Conservation (phyloP, 2,113 vertebrate species). For the Grallaria varia region DNA sequence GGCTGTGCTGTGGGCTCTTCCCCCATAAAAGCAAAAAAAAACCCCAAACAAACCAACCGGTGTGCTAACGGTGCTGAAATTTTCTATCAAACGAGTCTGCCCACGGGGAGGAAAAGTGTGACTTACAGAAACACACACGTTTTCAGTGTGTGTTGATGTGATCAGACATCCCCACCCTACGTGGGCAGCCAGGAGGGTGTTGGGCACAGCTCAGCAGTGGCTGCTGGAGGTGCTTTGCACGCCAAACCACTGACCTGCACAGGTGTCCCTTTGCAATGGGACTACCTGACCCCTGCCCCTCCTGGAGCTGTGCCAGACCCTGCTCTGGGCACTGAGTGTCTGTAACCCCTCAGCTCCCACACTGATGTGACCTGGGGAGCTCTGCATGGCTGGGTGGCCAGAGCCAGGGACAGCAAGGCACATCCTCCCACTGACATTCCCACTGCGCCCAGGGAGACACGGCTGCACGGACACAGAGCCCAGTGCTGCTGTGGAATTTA, state of each 20-base stretch:
- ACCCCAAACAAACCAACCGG: no score
- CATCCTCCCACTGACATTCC: not conserved
- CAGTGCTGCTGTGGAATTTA: fast-evolving
- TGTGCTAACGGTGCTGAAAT: not conserved
- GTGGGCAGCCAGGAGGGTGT: not conserved
- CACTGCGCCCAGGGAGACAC: fast-evolving
- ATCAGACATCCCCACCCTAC: not conserved
- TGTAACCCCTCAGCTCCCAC: not conserved
- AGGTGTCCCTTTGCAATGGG: fast-evolving
- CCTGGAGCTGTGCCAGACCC: not conserved
- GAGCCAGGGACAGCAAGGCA: not conserved
- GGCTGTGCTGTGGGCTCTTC: not conserved
- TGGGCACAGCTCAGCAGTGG: not conserved
- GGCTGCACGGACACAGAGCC: not conserved
- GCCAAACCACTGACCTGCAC: fast-evolving
- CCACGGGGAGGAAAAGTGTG: fast-evolving
- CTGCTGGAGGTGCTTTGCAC: not conserved
- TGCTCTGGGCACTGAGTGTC: not conserved
- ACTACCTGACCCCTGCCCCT: not conserved
- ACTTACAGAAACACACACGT: not conserved
- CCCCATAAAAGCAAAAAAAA: not conserved
- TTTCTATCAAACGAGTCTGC: not conserved
- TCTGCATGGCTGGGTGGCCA: fast-evolving
- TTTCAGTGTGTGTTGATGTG: not conserved
- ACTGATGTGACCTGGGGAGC: fast-evolving